Evolutionary conservation across 2,888 invertebrate species (phyloP).

Genomic region (Xanthia togata): DNA sequence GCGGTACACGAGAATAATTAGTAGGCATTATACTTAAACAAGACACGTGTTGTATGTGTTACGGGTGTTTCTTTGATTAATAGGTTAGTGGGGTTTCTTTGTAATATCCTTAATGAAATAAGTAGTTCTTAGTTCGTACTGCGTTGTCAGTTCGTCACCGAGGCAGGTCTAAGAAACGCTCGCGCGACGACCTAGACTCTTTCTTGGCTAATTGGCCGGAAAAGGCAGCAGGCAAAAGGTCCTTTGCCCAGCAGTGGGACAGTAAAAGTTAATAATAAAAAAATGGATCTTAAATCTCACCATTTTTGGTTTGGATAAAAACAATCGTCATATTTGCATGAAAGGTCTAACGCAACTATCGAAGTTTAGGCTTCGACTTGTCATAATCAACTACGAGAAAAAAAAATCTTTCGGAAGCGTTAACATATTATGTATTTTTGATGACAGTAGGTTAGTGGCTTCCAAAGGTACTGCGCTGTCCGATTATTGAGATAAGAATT

Average conservation of each 20-base stretch:
- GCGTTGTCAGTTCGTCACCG: too few relatives aligned
- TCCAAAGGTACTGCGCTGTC: neutral
- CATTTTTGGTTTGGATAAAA: neutral
- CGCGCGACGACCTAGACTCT: too few relatives aligned
- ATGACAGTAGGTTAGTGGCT: neutral
- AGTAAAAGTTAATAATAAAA: too few relatives aligned
- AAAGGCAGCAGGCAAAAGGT: too few relatives aligned
- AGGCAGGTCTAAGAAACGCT: too few relatives aligned
- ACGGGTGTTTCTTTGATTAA: constrained; percentile 33
- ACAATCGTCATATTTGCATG: neutral
- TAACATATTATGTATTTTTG: neutral
- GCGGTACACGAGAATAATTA: constrained; percentile 69
- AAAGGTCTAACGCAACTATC: too few relatives aligned
- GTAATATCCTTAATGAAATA: neutral
- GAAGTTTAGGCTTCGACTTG: neutral
- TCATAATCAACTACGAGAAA: neutral
- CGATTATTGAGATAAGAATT: neutral
- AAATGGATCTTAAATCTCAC: neutral
- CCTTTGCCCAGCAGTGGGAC: too few relatives aligned
- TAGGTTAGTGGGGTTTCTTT: constrained; percentile 21
- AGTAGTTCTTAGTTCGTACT: too few relatives aligned
- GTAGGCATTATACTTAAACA: constrained; percentile 58
- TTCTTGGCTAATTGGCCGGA: too few relatives aligned
- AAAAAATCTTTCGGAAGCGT: too few relatives aligned
- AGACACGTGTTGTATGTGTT: constrained; percentile 51